Percentiles rank a stretch among this genome's conserved stretches.
Conservation (phyloP, 2,113 vertebrate species). For the Bucco capensis region DNA sequence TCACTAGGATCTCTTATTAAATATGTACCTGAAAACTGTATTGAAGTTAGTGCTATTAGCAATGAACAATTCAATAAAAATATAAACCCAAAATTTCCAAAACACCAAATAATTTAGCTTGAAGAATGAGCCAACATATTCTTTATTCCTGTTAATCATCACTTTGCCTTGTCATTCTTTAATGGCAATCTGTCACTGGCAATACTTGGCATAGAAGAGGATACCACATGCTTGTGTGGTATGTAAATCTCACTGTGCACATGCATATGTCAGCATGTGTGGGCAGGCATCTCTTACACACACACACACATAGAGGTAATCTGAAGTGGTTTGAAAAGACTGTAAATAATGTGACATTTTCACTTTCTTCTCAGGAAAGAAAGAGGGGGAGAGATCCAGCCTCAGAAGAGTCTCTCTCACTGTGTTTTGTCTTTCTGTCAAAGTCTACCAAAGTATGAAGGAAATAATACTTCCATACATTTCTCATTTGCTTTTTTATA, state of each 20-base stretch:
- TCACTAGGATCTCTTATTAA: background rate
- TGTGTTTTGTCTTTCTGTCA: background rate
- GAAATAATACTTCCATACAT: background rate
- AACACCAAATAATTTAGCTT: background rate
- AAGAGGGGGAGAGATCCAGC: background rate
- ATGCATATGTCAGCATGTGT: background rate
- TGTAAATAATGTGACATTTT: background rate
- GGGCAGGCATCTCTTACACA: background rate
- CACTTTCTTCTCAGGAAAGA: background rate
- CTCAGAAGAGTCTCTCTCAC: background rate
- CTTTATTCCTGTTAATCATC: slow-evolving; percentile 6
- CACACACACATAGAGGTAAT: background rate
- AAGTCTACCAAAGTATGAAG: background rate
- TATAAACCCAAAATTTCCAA: background rate
- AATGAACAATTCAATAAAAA: background rate
- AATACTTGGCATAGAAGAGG: background rate
- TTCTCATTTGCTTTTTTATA: background rate
- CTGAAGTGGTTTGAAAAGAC: background rate
- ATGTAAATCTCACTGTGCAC: background rate
- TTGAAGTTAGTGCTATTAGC: background rate
- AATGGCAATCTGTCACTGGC: background rate
- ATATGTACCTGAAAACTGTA: background rate
- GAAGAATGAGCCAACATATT: background rate
- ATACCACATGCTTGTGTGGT: background rate
- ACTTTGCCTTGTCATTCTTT: background rate